These are phyloP conservation scores for Karalla daura DNA, from an alignment of 2,797 vertebrate genomes.

Conservation along the genomic window DNA sequence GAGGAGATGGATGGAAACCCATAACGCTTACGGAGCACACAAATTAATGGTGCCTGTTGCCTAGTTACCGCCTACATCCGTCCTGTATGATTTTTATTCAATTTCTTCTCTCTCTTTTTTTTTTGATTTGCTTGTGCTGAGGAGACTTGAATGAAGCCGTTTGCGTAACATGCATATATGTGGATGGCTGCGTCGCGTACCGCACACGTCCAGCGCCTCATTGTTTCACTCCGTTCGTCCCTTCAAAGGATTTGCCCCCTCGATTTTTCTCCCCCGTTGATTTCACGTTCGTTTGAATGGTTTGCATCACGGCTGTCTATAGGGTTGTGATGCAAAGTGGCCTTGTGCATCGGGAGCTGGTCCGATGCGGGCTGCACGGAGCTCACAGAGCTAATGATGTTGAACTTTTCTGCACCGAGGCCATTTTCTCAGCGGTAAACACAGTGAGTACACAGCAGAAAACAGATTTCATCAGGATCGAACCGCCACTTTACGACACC, in stretches of 20 bases:
- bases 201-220: no score
- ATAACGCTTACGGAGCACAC: conserved; percentile 56
- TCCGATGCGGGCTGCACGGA: background rate
- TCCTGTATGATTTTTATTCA: conserved; percentile 49
- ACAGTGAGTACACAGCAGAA: background rate
- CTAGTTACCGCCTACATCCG: conserved; percentile 72
- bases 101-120: conserved; percentile 13
- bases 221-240: background rate
- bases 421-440: conserved; percentile 1
- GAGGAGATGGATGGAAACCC: conserved; percentile 53
- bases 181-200: no score
- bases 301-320: background rate
- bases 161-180: conserved; percentile 15
- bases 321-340: background rate
- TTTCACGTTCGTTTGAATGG: background rate
- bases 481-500: conserved; percentile 7
- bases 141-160: conserved; percentile 39
- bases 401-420: conserved; percentile 33
- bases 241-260: background rate
- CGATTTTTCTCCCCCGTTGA: background rate
- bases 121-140: conserved; percentile 6
- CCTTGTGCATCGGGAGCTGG: background rate
- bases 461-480: conserved; percentile 7
- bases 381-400: conserved; percentile 6
- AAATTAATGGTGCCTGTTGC: conserved; percentile 72